Percentiles rank a stretch among this genome's conserved stretches.
These are phyloP conservation scores for Drosophila ustulata DNA, from an alignment of 2,888 invertebrate genomes.

Conservation along the genomic window DNA sequence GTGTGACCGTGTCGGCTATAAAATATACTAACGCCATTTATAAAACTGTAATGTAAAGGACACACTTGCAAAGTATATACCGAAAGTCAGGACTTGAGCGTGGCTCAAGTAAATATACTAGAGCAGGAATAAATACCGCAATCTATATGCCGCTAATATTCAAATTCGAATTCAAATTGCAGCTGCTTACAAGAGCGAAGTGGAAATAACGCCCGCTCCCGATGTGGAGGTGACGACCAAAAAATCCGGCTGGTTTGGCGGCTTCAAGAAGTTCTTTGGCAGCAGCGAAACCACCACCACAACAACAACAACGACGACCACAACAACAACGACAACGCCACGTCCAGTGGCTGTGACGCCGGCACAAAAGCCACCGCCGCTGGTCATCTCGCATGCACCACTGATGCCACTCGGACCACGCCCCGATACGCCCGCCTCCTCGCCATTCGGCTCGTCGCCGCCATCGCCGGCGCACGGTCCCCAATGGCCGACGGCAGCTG, in stretches of 20 bases:
- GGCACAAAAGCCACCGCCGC: conserved; percentile 74
- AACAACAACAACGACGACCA: conserved; percentile 29
- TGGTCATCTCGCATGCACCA: conserved; percentile 78
- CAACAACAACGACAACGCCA: conserved; percentile 33
- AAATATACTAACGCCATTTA: neutral
- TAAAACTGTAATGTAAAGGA: neutral
- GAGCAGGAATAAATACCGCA: too few relatives aligned
- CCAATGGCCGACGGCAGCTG: conserved; percentile 67
- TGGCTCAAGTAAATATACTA: too few relatives aligned
- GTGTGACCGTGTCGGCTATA: neutral
- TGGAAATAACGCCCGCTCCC: conserved; percentile 81
- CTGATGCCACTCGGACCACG: conserved; percentile 81
- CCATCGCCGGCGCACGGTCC: conserved; percentile 43
- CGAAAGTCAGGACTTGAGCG: too few relatives aligned
- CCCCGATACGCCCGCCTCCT: conserved; percentile 81
- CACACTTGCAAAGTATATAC: neutral
- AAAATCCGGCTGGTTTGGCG: conserved; percentile 81
- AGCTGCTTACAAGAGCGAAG: conserved; percentile 77
- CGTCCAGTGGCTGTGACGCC: conserved; percentile 20
- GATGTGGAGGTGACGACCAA: conserved; percentile 76
- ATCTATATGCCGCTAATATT: neutral
- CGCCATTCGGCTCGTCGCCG: conserved; percentile 65
- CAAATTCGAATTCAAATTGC: neutral
- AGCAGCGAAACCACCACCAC: conserved; percentile 62
- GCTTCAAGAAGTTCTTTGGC: conserved; percentile 81